Percentiles rank a stretch among this genome's conserved stretches.
phyloP scores from a whole-genome alignment of 1,140 invertebrate genomes.

The Drosophila asahinai region DNA sequence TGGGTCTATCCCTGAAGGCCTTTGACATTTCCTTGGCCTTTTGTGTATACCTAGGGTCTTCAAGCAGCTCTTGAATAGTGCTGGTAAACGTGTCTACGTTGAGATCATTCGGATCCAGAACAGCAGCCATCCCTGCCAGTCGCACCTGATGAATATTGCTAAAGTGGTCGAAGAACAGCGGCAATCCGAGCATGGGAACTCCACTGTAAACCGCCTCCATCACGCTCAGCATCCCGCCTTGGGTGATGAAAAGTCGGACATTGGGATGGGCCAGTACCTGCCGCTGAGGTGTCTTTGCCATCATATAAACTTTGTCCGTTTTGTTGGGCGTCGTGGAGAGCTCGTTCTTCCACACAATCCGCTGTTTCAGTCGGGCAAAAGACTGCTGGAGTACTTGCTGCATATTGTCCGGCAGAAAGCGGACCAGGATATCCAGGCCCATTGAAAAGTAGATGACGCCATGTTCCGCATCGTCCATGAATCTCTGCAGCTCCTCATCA shows the following conservation, averaged over 20 bases:
- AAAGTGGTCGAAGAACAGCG: constrained; percentile 57
- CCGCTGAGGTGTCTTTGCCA: constrained; percentile 86
- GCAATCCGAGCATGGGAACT: constrained; percentile 56
- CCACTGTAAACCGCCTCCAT: constrained; percentile 38
- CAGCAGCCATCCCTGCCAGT: constrained; percentile 86
- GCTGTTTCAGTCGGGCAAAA: constrained; percentile 65
- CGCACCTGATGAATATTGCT: constrained; percentile 41
- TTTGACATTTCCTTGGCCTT: constrained; percentile 81
- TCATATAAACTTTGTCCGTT: constrained; percentile 88
- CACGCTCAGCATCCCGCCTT: constrained; percentile 52
- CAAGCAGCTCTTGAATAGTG: constrained; percentile 29
- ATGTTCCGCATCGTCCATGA: constrained; percentile 86
- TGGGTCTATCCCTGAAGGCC: constrained; percentile 86
- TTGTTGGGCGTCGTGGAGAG: constrained; percentile 52
- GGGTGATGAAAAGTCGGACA: constrained; percentile 44
- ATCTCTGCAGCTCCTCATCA: constrained; percentile 75
- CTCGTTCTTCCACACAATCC: constrained; percentile 74
- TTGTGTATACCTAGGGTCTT: constrained; percentile 7
- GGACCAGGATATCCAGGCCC: constrained; percentile 86
- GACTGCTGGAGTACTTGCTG: constrained; percentile 50
- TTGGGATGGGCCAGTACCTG: constrained; percentile 82
- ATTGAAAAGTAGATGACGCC: constrained; percentile 88
- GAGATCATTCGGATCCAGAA: constrained; percentile 28
- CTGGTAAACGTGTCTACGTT: constrained; percentile 10
- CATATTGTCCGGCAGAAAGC: constrained; percentile 85